Evolutionary conservation across 2,888 invertebrate species (phyloP).

Genomic region (Cybosia mesomella): DNA sequence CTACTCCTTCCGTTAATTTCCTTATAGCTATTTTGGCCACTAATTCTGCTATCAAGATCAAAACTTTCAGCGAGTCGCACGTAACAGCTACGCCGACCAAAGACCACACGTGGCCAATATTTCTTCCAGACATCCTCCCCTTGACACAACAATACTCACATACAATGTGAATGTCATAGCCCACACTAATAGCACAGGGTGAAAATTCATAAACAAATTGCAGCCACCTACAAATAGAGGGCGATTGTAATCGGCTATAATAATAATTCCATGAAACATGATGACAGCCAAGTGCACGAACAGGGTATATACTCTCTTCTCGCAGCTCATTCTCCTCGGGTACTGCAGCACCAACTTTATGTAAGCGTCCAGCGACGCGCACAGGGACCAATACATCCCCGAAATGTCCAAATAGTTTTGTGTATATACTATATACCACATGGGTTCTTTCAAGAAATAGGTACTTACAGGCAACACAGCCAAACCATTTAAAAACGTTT

Average conservation of each 20-base stretch:
- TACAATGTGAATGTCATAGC: neutral
- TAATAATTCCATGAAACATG: neutral
- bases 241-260: neutral
- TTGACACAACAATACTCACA: neutral
- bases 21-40: neutral
- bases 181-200: neutral
- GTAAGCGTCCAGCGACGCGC: neutral
- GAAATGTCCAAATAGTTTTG: neutral
- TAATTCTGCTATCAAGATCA: neutral
- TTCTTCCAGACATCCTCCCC: neutral
- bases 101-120: neutral
- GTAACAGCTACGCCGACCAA: conserved; percentile 5
- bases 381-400: conserved; percentile 1
- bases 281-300: neutral
- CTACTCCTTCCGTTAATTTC: neutral
- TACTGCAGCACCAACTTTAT: neutral
- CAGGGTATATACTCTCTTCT: conserved; percentile 1
- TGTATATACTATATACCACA: neutral
- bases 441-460: too few species aligned
- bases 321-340: neutral
- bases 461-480: too few species aligned
- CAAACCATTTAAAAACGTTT: neutral
- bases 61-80: conserved; percentile 5
- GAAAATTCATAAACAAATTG: neutral
- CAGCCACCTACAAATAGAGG: too few species aligned